Conservation (phyloP, 2,888 invertebrate genomes). For the Andrena trimmerana region DNA sequence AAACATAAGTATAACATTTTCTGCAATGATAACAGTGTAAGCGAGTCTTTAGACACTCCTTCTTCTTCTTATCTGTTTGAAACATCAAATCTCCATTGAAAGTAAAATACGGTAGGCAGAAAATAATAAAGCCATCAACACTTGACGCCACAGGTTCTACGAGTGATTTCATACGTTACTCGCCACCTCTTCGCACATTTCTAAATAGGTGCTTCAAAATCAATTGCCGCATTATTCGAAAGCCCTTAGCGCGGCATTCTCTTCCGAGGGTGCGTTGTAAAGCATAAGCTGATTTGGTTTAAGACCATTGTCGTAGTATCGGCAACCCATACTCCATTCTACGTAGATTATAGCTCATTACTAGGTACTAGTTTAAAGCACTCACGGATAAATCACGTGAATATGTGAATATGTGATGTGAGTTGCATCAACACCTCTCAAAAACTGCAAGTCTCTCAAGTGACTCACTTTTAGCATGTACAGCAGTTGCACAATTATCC, state of each 20-base stretch:
- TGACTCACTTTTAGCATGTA: no score
- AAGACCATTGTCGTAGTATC: conserved; percentile 7
- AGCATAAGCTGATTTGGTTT: not conserved
- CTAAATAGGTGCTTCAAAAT: not conserved
- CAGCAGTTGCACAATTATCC: no score
- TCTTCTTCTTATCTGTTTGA: no score
- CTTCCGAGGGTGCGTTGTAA: not conserved
- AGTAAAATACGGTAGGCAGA: no score
- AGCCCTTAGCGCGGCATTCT: conserved; percentile 4
- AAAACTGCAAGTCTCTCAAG: not conserved
- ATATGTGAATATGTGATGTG: conserved; percentile 8
- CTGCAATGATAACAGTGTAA: no score
- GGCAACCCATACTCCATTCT: conserved; percentile 5
- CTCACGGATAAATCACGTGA: conserved; percentile 5
- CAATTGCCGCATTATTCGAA: conserved; percentile 24
- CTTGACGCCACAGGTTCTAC: not conserved
- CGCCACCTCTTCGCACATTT: not conserved
- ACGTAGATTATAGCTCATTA: conserved; percentile 14
- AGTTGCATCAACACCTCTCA: conserved; percentile 16
- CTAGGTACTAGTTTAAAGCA: conserved; percentile 6
- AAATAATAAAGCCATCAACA: not conserved
- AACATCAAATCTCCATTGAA: no score
- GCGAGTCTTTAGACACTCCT: no score
- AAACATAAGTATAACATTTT: no score
- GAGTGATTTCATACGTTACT: not conserved